These are phyloP conservation scores for Pelodytes ibericus DNA, from an alignment of 2,797 vertebrate species.

Conservation along the genomic window DNA sequence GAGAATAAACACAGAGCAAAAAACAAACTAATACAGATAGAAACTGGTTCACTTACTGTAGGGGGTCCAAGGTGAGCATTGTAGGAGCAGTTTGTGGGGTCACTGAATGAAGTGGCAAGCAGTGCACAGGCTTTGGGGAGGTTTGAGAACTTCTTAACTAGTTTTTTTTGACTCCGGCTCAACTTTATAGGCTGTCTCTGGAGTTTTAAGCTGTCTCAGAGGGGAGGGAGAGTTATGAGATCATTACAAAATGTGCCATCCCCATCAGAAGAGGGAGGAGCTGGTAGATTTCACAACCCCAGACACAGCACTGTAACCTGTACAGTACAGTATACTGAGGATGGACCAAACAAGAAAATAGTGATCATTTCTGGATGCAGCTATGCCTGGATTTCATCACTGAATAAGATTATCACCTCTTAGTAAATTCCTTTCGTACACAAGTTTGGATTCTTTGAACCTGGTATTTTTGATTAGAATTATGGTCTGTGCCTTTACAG, in stretches of 20 bases:
- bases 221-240: slow-evolving; percentile 38
- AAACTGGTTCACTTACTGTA: slow-evolving; percentile 31
- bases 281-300: slow-evolving; percentile 30
- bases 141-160: not conserved
- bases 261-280: slow-evolving; percentile 25
- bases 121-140: not conserved
- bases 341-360: no score
- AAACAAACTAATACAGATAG: not conserved
- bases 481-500: no score
- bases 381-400: no score
- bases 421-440: no score
- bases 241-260: slow-evolving; percentile 38
- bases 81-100: not conserved
- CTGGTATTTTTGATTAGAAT: no score
- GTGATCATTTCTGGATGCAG: no score
- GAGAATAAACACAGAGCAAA: not conserved
- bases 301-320: not conserved
- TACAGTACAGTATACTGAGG: not conserved
- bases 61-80: slow-evolving; percentile 35
- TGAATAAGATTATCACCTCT: no score
- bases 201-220: slow-evolving; percentile 27
- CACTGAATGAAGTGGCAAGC: not conserved
- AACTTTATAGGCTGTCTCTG: slow-evolving; percentile 10
- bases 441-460: no score
- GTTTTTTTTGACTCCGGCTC: not conserved